Evolutionary conservation across 1,140 invertebrate species (phyloP), one percentile per base, ranked within the genome.

Genomic region (Calephelis nemesis): DNA sequence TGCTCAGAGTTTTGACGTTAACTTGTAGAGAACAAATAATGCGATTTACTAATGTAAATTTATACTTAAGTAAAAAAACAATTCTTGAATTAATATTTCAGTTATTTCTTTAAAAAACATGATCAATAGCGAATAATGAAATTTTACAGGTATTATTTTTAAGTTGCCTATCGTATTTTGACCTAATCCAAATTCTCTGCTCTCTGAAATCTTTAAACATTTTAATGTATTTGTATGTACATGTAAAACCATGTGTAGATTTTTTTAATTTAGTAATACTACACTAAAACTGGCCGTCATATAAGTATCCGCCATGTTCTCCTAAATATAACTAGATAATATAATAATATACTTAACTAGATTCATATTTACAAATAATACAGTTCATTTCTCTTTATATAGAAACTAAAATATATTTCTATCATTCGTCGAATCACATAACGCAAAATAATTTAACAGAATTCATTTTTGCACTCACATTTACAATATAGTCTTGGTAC

Each of bases 261-360:
- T 88, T 89, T 45, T 60, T 91, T 90, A 91, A 84, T 92, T 92
- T 92, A 92, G 89, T 92, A 92, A 92, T 91, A 92, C 92, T 92
- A 92, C 87, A 84, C 91, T 92, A 92, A 81, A 92, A 92, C 92
- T 92, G 92, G 92, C 92, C 92, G 80, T 92, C 88, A 85, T 92
- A 92, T 92, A 92, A 92, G 90, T 92, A 92, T 92, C 88, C 87
- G 92, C 92, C 92, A 92, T 92, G 92, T 92, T 92, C 79, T 84
- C 74, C 80, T 90, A 87, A 85, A 89, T 90, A 91, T 81, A 91
- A 88, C 92, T 92, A 92, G 83, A 83, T 86, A 88, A 92, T 92
- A 92, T 92, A 92, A 92, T 92, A 92, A 92, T 92, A 92, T 92
- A 83, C 92, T 92, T 92, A 92, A 84, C 85, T 92, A 91, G 74